A percentile compares a stretch with the other conserved stretches of the same genome.
phyloP scores from a whole-genome alignment of 2,888 invertebrate species.

The Nymphalis c-album region DNA sequence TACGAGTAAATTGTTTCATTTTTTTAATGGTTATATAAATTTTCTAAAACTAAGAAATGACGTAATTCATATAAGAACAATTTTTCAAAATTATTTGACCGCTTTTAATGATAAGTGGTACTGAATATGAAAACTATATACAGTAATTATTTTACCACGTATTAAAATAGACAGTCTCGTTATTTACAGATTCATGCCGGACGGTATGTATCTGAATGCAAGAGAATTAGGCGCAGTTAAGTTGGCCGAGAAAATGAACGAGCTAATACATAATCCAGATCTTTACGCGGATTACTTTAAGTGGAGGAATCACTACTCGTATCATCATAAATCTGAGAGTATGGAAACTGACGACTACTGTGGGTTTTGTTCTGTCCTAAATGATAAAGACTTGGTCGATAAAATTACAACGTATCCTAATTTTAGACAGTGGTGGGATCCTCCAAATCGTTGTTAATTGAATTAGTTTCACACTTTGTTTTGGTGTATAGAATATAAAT shows the following conservation, averaged over 20 bases:
- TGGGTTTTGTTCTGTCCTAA: slow-evolving; percentile 60
- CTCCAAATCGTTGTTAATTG: slow-evolving; percentile 40
- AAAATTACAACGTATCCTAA: slow-evolving; percentile 50
- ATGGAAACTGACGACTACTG: slow-evolving; percentile 67
- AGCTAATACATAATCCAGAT: slow-evolving; percentile 55
- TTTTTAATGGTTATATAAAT: too few relatives aligned
- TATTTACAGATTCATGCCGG: slow-evolving; percentile 67
- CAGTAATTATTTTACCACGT: too few relatives aligned
- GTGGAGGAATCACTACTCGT: slow-evolving; percentile 68
- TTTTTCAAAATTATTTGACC: too few relatives aligned
- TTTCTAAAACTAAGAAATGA: too few relatives aligned
- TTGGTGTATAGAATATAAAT: slow-evolving; percentile 2
- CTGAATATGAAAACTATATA: too few relatives aligned
- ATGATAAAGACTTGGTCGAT: slow-evolving; percentile 51
- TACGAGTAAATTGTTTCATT: too few relatives aligned
- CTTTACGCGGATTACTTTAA: slow-evolving; percentile 61
- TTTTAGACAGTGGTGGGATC: slow-evolving; percentile 65
- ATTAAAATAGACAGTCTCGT: not conserved
- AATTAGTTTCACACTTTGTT: too few relatives aligned
- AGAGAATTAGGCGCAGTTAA: slow-evolving; percentile 48
- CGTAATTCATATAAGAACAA: too few relatives aligned
- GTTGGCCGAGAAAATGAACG: slow-evolving; percentile 57
- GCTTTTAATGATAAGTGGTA: too few relatives aligned
- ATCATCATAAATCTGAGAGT: slow-evolving; percentile 50
- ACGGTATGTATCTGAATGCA: slow-evolving; percentile 64